These are phyloP conservation scores for Nemotelus nigrinus DNA, from an alignment of 2,888 invertebrate genomes.

Conservation along the genomic window DNA sequence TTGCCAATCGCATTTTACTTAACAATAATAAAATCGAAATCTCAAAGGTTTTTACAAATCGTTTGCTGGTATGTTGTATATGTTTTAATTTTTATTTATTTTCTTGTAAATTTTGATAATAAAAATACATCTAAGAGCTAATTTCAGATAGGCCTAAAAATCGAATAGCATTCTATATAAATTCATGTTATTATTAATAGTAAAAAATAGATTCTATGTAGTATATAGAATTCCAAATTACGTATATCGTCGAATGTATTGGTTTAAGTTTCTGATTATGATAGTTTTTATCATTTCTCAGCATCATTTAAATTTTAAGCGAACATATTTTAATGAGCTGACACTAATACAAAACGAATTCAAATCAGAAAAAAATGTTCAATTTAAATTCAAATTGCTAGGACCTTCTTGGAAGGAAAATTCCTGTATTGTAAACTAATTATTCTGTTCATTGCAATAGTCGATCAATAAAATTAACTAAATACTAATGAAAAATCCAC, in stretches of 20 bases:
- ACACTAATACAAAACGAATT: too few species aligned
- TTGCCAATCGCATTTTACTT: constrained; percentile 22
- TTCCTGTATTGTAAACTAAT: too few species aligned
- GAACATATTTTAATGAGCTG: background rate
- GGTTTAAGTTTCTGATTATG: constrained; percentile 43
- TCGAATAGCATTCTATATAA: constrained; percentile 28
- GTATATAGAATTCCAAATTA: constrained; percentile 53
- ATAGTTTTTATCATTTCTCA: constrained; percentile 12
- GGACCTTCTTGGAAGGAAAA: too few species aligned
- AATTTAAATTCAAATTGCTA: too few species aligned
- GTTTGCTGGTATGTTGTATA: background rate
- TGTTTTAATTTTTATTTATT: constrained; percentile 2
- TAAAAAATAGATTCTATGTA: constrained; percentile 38
- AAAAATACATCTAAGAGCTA: constrained; percentile 36
- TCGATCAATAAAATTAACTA: too few species aligned
- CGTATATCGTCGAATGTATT: constrained; percentile 54
- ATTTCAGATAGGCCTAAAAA: constrained; percentile 41
- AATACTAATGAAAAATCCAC: too few species aligned
- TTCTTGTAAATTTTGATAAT: constrained; percentile 17
- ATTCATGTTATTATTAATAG: background rate
- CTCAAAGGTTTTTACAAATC: background rate
- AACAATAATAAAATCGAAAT: constrained; percentile 15
- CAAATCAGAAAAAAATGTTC: too few species aligned
- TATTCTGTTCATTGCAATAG: too few species aligned
- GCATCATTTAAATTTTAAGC: background rate